Conservation (phyloP, 1,140 invertebrate species). For the Rhagoletis pomonella region DNA sequence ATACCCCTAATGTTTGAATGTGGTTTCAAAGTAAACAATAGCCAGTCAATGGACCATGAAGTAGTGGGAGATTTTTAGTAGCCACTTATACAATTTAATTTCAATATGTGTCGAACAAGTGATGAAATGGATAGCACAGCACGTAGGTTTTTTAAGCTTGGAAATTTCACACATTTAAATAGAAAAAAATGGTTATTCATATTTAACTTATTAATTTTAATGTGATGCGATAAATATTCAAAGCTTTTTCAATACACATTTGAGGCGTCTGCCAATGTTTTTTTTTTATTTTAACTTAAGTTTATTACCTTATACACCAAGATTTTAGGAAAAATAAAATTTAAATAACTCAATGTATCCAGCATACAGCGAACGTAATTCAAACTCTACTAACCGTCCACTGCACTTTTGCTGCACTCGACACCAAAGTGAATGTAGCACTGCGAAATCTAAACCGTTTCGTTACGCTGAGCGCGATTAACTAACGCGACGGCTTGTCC, state of each 20-base stretch:
- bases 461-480: constrained; percentile 42
- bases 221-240: no score
- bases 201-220: no score
- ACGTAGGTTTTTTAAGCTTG: background rate
- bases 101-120: background rate
- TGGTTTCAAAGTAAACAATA: constrained; percentile 23
- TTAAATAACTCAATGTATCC: no score
- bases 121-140: background rate
- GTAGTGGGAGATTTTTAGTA: constrained; percentile 35
- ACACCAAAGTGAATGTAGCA: background rate
- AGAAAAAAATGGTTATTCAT: background rate
- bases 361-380: no score
- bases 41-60: constrained; percentile 40
- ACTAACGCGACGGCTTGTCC: constrained; percentile 5
- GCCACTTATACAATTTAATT: background rate
- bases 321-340: no score
- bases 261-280: no score
- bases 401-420: no score
- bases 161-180: background rate
- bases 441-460: background rate
- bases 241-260: no score
- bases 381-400: no score
- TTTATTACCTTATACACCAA: no score
- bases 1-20: constrained; percentile 3
- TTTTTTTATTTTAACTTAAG: no score